Conservation (phyloP, 2,797 vertebrate species). For the Scolopax rusticola region DNA sequence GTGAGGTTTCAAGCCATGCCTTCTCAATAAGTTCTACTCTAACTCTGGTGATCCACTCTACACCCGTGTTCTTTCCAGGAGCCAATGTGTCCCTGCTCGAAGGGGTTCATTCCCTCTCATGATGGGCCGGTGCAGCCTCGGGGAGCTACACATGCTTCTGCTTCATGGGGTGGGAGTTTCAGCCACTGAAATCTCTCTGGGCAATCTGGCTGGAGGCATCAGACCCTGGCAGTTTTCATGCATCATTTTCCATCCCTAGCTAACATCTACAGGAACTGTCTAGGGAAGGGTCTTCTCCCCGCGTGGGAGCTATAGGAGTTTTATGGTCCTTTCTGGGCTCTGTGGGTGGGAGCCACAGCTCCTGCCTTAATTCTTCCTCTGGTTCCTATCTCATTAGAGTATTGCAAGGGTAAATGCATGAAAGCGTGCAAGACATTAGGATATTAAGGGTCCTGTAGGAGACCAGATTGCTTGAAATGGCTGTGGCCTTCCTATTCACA, state of each 20-base stretch:
- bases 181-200: background rate
- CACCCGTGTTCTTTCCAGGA: background rate
- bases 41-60: background rate
- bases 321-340: background rate
- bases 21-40: background rate
- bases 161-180: background rate
- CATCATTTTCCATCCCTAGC: background rate
- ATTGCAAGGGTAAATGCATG: background rate
- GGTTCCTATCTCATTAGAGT: background rate
- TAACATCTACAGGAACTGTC: background rate
- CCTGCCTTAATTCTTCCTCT: background rate
- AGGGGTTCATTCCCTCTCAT: background rate
- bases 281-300: background rate
- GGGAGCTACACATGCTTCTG: fast-evolving
- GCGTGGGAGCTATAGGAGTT: background rate
- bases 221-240: background rate
- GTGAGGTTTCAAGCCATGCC: background rate
- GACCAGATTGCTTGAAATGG: background rate
- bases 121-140: background rate
- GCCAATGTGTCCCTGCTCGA: background rate
- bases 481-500: background rate
- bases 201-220: background rate
- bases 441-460: background rate
- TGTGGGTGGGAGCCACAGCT: background rate
- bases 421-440: background rate